Base-by-base conservation (phyloP, 2,888 invertebrate genomes). In the Lordiphosa andalusiaca region DNA sequence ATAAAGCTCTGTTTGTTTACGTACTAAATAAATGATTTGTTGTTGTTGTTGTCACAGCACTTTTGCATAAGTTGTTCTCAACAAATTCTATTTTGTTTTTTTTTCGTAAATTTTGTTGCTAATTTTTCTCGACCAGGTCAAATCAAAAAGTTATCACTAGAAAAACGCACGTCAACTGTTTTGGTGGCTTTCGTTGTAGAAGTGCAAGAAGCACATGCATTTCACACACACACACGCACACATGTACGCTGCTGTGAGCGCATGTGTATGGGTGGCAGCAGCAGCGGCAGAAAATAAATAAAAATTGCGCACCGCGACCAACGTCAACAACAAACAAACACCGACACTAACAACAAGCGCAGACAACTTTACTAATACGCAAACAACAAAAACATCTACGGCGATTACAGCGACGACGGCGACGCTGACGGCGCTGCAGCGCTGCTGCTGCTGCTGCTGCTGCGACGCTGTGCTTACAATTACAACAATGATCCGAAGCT, bases 281-380 rank as follows among this genome's bases (percentile, higher is more conserved):
- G 73, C 63, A 56, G 53, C 53, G 59, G 66, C 57, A 62, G 68
- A 61, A 72, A 76, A 77, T 83, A 83, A 85, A 82, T 75, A 84
- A 66, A 84, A 83, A 80, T 67, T 83, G 71, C 75, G 78, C 82
- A 86, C 73, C 78, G 86, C 84, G 76, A 71, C 83, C 85, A 82
- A 70, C 85, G 73, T 72, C 83, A 84, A 85, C 80, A 82, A 77
- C 69, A 63, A 81, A 81, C 82, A 84, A 82, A 74, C 84, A 82
- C 74, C 73, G 71, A 82, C 84, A 74, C 65, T 68, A 67, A 67
- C 71, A 82, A 77, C 63, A 61, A 66, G 47, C 62, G 69, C 60
- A 75, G 66, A 77, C 78, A 73, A 77, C 74, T 73, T 63, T 71
- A 73, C 73, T 65, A 75, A 73, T 73, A 80, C 77, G 73, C 76